These are phyloP conservation scores for Sebastes schlegelii DNA, from an alignment of 2,113 vertebrate genomes.

Conservation along the genomic window DNA sequence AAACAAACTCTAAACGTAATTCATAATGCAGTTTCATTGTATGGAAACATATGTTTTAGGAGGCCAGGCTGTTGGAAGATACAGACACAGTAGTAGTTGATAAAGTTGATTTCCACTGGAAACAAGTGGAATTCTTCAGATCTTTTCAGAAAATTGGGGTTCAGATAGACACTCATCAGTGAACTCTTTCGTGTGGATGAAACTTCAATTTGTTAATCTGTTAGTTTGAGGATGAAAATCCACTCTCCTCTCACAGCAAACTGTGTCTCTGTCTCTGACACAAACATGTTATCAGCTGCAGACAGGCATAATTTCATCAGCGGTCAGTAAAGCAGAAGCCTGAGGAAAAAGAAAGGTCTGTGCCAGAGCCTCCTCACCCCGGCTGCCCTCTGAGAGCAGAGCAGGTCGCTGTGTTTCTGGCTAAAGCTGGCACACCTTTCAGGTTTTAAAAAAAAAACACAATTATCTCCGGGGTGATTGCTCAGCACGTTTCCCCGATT, in stretches of 20 bases:
- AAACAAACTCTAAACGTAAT: no score
- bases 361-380: conserved; percentile 20
- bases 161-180: not conserved
- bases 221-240: not conserved
- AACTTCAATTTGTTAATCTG: not conserved
- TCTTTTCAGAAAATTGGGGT: not conserved
- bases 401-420: conserved; percentile 9
- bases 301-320: conserved; percentile 59
- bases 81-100: not conserved
- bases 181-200: not conserved
- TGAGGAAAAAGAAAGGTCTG: conserved; percentile 22
- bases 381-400: conserved; percentile 15
- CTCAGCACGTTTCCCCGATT: conserved; percentile 57
- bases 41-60: no score
- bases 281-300: conserved; percentile 61
- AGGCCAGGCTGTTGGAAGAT: no score
- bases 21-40: no score
- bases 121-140: not conserved
- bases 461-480: conserved; percentile 56
- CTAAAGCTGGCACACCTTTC: conserved; percentile 36
- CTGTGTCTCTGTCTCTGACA: not conserved
- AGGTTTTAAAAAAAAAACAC: not conserved
- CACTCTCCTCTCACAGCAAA: not conserved
- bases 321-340: conserved; percentile 58
- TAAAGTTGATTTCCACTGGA: not conserved